Conservation (phyloP, 2,888 invertebrate genomes). For the Ectemnius continuus region DNA sequence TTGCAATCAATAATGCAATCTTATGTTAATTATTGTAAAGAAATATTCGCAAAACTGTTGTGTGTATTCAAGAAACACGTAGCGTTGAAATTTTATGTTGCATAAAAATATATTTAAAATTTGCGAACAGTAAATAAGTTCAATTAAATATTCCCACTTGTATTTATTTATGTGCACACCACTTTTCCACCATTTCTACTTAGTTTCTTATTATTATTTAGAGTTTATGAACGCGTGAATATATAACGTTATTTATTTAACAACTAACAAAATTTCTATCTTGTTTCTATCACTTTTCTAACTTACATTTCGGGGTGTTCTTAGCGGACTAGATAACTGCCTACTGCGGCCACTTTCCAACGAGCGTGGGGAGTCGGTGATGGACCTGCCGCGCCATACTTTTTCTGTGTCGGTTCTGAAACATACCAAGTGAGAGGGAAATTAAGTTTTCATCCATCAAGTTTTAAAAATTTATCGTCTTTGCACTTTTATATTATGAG, state of each 20-base stretch:
- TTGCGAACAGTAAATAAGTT: neutral
- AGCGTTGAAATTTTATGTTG: too few species aligned
- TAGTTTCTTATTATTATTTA: too few species aligned
- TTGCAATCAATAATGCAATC: too few species aligned
- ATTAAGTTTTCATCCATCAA: neutral
- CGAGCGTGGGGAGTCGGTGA: constrained; percentile 81
- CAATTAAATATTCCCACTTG: neutral
- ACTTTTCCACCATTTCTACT: neutral
- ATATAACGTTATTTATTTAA: too few species aligned
- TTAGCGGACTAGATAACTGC: constrained; percentile 74
- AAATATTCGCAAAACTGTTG: too few species aligned
- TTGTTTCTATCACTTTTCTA: neutral
- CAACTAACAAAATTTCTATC: neutral
- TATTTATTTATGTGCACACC: neutral
- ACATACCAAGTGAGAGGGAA: constrained; percentile 22
- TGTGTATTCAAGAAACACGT: too few species aligned
- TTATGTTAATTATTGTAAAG: too few species aligned
- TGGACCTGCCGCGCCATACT: constrained; percentile 80
- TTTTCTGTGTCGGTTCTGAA: constrained; percentile 73
- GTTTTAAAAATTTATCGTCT: too few species aligned
- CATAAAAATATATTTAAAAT: neutral
- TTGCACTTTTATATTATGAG: too few species aligned
- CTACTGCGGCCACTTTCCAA: constrained; percentile 74
- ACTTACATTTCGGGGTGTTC: constrained; percentile 73
- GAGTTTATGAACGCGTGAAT: too few species aligned